A percentile compares a stretch with the other conserved stretches of the same genome.
Evolutionary conservation across 2,888 invertebrate genomes (phyloP).

Genomic region (Autographa pulchrina): DNA sequence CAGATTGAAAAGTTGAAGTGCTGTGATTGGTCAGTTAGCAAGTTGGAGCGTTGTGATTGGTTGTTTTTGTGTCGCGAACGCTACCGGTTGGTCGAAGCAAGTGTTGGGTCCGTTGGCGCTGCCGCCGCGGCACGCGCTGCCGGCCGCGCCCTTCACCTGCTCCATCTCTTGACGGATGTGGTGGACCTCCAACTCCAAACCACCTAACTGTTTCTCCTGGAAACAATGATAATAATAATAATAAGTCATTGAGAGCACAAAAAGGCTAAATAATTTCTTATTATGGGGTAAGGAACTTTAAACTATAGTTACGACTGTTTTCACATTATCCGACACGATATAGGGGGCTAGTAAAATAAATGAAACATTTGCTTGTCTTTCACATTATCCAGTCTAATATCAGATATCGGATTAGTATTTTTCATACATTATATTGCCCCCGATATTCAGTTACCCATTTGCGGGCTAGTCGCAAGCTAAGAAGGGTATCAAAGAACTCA

Average conservation of each 20-base stretch:
- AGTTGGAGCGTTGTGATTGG: background rate
- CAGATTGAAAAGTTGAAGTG: background rate
- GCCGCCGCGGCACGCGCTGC: conserved; percentile 71
- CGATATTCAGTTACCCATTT: no score
- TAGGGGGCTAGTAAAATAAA: no score
- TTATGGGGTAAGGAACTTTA: no score
- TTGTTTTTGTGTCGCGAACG: conserved; percentile 6
- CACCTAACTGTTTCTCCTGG: conserved; percentile 90
- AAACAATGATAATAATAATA: conserved; percentile 9
- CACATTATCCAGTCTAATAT: no score
- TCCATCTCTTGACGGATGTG: conserved; percentile 81
- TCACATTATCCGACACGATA: no score
- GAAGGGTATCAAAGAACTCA: no score
- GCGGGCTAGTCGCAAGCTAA: no score
- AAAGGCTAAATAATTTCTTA: no score
- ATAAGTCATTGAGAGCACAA: background rate
- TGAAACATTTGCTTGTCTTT: no score
- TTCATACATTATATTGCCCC: no score
- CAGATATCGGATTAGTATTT: no score
- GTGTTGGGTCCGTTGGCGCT: conserved; percentile 70
- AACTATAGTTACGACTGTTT: no score
- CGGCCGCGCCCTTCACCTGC: conserved; percentile 55
- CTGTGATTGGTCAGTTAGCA: background rate
- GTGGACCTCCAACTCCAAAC: conserved; percentile 90
- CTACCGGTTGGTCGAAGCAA: conserved; percentile 79